Conservation (phyloP, 1,140 invertebrate genomes). For the Wiebesia pumilae region DNA sequence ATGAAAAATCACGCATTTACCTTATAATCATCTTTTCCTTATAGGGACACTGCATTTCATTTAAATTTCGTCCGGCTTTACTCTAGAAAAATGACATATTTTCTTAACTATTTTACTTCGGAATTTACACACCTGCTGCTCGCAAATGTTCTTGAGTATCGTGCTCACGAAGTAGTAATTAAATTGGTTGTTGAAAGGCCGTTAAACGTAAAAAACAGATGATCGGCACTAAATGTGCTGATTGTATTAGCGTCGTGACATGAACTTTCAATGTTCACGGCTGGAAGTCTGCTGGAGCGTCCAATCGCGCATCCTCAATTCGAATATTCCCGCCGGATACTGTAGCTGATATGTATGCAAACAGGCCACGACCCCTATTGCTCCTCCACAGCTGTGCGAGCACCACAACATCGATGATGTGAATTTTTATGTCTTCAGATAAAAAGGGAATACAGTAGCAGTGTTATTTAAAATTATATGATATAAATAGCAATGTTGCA, state of each 20-base stretch:
- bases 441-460: neutral
- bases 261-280: conserved; percentile 14
- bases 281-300: neutral
- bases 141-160: neutral
- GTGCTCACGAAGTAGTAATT: neutral
- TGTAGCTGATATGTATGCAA: neutral
- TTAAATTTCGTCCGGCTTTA: neutral
- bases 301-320: conserved; percentile 16
- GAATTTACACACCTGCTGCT: conserved; percentile 10
- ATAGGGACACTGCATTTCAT: neutral
- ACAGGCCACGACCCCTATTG: conserved; percentile 24
- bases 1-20: neutral
- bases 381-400: neutral
- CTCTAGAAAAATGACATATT: neutral
- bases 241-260: neutral
- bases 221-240: neutral
- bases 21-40: neutral
- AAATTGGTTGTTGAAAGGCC: neutral
- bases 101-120: neutral
- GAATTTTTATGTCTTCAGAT: neutral
- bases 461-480: neutral
- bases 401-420: conserved; percentile 35
- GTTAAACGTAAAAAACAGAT: neutral
- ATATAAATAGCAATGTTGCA: too few relatives aligned
- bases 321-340: conserved; percentile 31